These are phyloP conservation scores for Cheilosia vernalis DNA, from an alignment of 2,888 invertebrate species.

Conservation along the genomic window DNA sequence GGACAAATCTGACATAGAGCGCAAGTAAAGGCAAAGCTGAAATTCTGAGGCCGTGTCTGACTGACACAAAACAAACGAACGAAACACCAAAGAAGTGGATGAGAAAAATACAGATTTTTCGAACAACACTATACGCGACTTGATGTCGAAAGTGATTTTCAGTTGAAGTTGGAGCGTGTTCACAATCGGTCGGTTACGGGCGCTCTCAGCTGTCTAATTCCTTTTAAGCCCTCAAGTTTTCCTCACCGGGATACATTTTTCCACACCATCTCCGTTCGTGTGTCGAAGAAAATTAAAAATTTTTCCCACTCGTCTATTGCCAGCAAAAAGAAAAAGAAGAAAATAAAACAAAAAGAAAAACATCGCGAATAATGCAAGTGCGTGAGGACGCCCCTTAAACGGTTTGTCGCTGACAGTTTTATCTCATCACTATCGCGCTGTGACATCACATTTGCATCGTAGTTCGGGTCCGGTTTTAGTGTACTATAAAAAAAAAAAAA, in stretches of 20 bases:
- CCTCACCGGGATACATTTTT: constrained; percentile 61
- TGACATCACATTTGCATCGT: constrained; percentile 50
- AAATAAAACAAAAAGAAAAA: not conserved
- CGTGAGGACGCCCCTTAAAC: constrained; percentile 27
- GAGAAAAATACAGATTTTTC: constrained; percentile 30
- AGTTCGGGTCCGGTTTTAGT: constrained; percentile 38
- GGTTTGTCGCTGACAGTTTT: constrained; percentile 21
- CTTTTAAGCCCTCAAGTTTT: constrained; percentile 40
- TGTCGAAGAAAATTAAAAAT: constrained; percentile 8
- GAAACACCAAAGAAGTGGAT: constrained; percentile 25
- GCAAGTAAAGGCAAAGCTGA: not conserved
- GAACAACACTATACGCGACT: constrained; percentile 59
- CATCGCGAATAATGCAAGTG: constrained; percentile 13
- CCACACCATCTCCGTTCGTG: constrained; percentile 19
- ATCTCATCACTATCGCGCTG: constrained; percentile 26
- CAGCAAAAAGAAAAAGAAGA: not conserved
- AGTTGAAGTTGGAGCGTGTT: constrained; percentile 79
- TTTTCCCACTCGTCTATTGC: not conserved
- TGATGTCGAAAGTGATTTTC: constrained; percentile 76
- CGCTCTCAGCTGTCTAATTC: constrained; percentile 68
- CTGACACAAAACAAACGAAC: constrained; percentile 63
- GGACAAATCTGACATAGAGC: not conserved
- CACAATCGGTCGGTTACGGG: constrained; percentile 77
- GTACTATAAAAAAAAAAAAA: constrained; percentile 1
- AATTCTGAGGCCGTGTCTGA: constrained; percentile 7